Evolutionary conservation across 2,888 invertebrate genomes (phyloP).

Genomic region (Cybosia mesomella): DNA sequence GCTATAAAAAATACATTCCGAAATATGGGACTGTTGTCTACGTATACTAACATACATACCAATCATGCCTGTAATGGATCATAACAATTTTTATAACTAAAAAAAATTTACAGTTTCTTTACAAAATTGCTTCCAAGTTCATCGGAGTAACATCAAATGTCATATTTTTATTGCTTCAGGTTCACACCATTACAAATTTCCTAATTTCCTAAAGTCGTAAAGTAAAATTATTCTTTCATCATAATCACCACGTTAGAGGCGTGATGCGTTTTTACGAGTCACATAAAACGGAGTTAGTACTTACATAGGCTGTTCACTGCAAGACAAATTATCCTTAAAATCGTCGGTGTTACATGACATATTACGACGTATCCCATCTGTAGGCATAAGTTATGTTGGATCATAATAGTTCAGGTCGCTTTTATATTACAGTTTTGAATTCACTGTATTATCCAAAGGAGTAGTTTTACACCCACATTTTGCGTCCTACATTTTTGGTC

Average conservation of each 20-base stretch:
- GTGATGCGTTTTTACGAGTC: slow-evolving; percentile 46
- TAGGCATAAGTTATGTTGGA: neutral
- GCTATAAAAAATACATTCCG: slow-evolving; percentile 10
- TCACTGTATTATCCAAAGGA: too few relatives aligned
- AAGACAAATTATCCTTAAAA: slow-evolving; percentile 28
- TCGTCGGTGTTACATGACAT: slow-evolving; percentile 19
- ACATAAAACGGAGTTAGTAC: slow-evolving; percentile 20
- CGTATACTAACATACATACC: neutral
- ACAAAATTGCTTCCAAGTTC: slow-evolving; percentile 18
- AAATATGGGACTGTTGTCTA: neutral
- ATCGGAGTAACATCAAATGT: slow-evolving; percentile 15
- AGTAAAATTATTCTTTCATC: slow-evolving; percentile 41
- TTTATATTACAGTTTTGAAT: too few relatives aligned
- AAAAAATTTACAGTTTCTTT: slow-evolving; percentile 17
- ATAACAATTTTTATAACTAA: slow-evolving; percentile 16
- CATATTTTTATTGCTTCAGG: slow-evolving; percentile 36
- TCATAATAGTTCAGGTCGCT: neutral
- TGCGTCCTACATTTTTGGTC: neutral
- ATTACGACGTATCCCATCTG: slow-evolving; percentile 26
- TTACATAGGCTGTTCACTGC: slow-evolving; percentile 20
- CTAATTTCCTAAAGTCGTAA: slow-evolving; percentile 47
- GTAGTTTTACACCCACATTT: neutral
- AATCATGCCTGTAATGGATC: neutral
- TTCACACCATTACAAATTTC: slow-evolving; percentile 42
- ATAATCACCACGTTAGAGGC: slow-evolving; percentile 31